Evolutionary conservation across 1,140 invertebrate species (phyloP).

Genomic region (Paralvinella palmiformis): DNA sequence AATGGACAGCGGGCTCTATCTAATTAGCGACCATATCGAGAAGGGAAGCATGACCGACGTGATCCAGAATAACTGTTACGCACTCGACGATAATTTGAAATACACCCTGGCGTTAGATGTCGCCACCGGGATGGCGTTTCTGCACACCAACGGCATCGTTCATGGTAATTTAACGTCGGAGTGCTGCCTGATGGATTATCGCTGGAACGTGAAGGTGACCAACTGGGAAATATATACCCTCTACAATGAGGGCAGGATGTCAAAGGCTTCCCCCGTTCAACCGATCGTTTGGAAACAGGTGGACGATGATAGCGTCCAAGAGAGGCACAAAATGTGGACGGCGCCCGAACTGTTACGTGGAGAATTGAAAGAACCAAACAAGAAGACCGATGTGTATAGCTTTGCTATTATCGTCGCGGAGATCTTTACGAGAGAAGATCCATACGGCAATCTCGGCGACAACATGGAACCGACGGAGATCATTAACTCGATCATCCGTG

Average conservation of each 20-base stretch:
- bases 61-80: slow-evolving; percentile 1
- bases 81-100: slow-evolving; percentile 8
- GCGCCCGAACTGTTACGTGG: slow-evolving; percentile 1
- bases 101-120: background rate
- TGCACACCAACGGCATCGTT: slow-evolving; percentile 14
- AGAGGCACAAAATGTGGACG: background rate
- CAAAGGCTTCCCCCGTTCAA: too few species aligned
- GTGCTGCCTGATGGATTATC: background rate
- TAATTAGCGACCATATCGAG: slow-evolving; percentile 5
- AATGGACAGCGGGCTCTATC: slow-evolving; percentile 21
- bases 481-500: background rate
- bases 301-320: background rate
- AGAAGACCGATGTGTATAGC: slow-evolving; percentile 9
- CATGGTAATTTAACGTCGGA: background rate
- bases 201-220: slow-evolving; percentile 8
- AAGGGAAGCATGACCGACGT: slow-evolving; percentile 6
- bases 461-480: slow-evolving; percentile 3
- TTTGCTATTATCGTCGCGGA: slow-evolving; percentile 7
- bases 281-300: too few species aligned
- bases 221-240: slow-evolving; percentile 15
- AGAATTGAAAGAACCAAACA: background rate
- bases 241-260: background rate
- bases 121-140: background rate
- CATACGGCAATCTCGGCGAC: background rate
- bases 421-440: slow-evolving; percentile 12